Evolutionary conservation across 2,113 vertebrate species (phyloP), one percentile per base, ranked within the genome.

Genomic region (Otis tarda): DNA sequence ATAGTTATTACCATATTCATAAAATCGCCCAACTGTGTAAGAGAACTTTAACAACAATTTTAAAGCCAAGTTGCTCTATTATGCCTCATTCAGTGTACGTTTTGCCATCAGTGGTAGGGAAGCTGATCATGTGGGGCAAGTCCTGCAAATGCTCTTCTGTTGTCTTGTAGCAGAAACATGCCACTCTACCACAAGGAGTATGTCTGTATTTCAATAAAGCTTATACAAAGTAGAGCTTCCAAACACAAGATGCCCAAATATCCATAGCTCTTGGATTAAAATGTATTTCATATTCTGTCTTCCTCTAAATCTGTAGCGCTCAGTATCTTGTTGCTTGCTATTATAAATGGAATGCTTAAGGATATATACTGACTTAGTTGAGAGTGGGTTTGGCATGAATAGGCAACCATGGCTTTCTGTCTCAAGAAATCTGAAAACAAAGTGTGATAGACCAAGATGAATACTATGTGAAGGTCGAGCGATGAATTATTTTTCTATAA

Each of bases 1-100:
- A 97, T 92, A 95, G 89, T 97, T 98, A 97, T 97, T 98, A 97
- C 83, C 96, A 97, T 97, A 97, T 97, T 98, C 92, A 95, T 96
- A 97, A 97, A 96, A 95, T 95, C 53, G 12, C 88, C 90, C 97
- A 98, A 94, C 95, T 98, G 92, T 97, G 91, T 97, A 97, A 98
- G 95, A 87, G 30, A 97, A 97, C 75, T 94, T 94, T 61, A 88
- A 95, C 77, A 97, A 94, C 69, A 96, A 37, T 81, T 96, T 92
- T 82, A 93, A 97, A 97, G 85, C 63, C 68, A 96, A 92, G 74
- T 89, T 97, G 87, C 55, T 85, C 55, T 96, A 80, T 97, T 97
- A 95, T 92, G 88, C 83, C 92, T 93, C 83, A 86, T 84, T 87
- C 85, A 89, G 63, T 89, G 28, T 95, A 87, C 6, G 6, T 94